Percentiles rank a stretch among this genome's conserved stretches.
These are phyloP conservation scores for Meghimatium bilineatum DNA, from an alignment of 2,888 invertebrate genomes.

Conservation along the genomic window DNA sequence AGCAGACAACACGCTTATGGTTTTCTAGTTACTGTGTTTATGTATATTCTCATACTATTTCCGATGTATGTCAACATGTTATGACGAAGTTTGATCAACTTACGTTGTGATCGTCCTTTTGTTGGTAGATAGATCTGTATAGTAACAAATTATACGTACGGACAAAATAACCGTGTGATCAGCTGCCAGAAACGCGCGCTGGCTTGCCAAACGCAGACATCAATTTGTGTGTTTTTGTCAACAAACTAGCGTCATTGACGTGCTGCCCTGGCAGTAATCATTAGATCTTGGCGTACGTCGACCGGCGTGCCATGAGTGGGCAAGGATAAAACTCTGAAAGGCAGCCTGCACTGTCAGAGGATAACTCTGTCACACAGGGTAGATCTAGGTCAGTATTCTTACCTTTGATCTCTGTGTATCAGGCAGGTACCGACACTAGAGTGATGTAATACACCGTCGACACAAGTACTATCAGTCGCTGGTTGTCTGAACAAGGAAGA, in stretches of 20 bases:
- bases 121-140: background rate
- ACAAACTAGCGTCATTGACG: background rate
- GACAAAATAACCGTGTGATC: background rate
- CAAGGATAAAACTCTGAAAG: background rate
- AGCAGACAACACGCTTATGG: background rate
- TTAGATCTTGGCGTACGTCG: background rate
- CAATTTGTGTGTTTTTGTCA: background rate
- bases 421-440: background rate
- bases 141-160: background rate
- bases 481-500: too few relatives aligned
- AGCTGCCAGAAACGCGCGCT: background rate
- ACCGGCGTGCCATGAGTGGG: background rate
- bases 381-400: background rate
- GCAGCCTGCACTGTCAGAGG: background rate
- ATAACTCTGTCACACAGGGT: background rate
- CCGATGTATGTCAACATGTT: background rate
- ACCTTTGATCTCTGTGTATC: background rate
- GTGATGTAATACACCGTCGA: too few relatives aligned
- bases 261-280: background rate
- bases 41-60: background rate
- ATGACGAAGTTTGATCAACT: background rate
- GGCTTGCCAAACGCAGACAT: background rate
- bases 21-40: background rate
- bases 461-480: too few relatives aligned
- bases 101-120: background rate